Evolutionary conservation across 1,140 invertebrate genomes (phyloP).

Genomic region (Pomacea maculata): DNA sequence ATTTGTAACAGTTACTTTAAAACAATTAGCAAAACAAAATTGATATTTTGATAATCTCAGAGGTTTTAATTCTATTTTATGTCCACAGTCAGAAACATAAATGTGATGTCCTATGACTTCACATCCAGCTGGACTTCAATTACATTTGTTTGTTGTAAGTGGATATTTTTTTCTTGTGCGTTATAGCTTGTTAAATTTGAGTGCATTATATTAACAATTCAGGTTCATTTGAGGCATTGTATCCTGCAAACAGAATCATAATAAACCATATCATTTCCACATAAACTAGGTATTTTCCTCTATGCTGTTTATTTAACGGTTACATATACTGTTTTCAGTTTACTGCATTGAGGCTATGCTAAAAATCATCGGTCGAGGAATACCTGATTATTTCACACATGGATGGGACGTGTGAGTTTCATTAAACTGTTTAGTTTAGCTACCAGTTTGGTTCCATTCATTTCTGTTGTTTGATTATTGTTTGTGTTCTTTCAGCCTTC

Average conservation of each 20-base stretch:
- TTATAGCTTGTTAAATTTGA: no score
- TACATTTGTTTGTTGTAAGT: constrained; percentile 43
- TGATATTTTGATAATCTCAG: no score
- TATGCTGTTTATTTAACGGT: no score
- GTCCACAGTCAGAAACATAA: constrained; percentile 34
- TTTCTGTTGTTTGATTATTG: no score
- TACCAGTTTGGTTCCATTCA: no score
- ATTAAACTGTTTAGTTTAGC: neutral
- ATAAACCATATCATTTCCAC: neutral
- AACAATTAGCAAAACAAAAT: no score
- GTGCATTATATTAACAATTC: no score
- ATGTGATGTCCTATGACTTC: constrained; percentile 45
- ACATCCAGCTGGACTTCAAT: constrained; percentile 52
- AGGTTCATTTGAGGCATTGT: no score
- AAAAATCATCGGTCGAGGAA: constrained; percentile 79
- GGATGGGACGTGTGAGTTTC: constrained; percentile 81
- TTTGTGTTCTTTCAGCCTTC: no score
- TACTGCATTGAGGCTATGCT: constrained; percentile 79
- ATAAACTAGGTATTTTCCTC: no score
- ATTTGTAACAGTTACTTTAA: no score
- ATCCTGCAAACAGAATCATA: neutral
- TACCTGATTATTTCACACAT: constrained; percentile 77
- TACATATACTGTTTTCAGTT: constrained; percentile 69
- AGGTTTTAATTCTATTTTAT: neutral
- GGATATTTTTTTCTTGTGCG: neutral